Conservation (phyloP, 2,888 invertebrate genomes). For the Leucophora obtusa region DNA sequence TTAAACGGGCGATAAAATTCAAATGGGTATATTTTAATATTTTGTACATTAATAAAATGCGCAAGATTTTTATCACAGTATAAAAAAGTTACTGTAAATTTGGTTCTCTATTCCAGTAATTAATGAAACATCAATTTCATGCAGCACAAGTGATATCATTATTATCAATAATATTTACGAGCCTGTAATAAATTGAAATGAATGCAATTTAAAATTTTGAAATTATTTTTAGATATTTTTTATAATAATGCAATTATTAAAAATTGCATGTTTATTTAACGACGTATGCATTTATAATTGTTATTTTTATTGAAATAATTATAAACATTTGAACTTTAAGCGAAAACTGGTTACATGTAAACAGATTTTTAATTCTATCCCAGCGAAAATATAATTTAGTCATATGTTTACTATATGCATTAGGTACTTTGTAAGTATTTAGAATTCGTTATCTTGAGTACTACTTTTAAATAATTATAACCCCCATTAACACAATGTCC, state of each 20-base stretch:
- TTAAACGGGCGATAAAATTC: background rate
- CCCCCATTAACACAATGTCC: too few relatives aligned
- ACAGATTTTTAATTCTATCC: too few relatives aligned
- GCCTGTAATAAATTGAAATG: constrained; percentile 32
- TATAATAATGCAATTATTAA: background rate
- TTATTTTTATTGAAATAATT: too few relatives aligned
- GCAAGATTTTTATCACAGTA: constrained; percentile 10
- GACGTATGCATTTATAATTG: too few relatives aligned
- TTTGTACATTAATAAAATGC: background rate
- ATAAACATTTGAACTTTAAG: too few relatives aligned
- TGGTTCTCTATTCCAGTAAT: constrained; percentile 7
- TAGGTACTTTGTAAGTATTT: too few relatives aligned
- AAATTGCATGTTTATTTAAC: background rate
- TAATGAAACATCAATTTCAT: constrained; percentile 5
- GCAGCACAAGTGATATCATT: constrained; percentile 39
- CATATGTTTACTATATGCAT: too few relatives aligned
- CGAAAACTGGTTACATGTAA: too few relatives aligned
- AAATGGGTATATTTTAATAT: background rate
- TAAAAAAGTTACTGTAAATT: too few relatives aligned
- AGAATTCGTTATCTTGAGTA: too few relatives aligned
- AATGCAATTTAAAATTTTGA: constrained; percentile 8
- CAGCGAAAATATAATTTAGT: too few relatives aligned
- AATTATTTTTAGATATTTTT: background rate
- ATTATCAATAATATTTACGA: background rate
- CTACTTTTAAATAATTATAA: too few relatives aligned